Evolutionary conservation across 1,140 invertebrate species (phyloP).

Genomic region (Daktulosphaira vitifoliae): DNA sequence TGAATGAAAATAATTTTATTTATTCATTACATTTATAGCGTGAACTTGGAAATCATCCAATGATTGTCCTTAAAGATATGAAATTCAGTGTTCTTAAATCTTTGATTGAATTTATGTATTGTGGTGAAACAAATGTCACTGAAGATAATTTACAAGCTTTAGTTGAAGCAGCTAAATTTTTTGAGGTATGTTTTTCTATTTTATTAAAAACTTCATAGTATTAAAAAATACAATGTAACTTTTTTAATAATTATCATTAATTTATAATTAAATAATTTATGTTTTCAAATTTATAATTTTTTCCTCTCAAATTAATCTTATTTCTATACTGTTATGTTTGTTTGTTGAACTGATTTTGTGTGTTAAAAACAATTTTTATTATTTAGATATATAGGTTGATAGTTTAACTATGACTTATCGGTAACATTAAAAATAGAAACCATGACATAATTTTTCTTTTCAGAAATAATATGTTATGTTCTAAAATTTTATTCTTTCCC

Average conservation of each 20-base stretch:
- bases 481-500: too few species aligned
- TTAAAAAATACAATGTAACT: not conserved
- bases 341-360: too few species aligned
- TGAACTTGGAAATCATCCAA: conserved; percentile 49
- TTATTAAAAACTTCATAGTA: not conserved
- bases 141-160: conserved; percentile 48
- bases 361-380: too few species aligned
- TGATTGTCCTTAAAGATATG: conserved; percentile 51
- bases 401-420: too few species aligned
- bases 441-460: too few species aligned
- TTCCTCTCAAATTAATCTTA: too few species aligned
- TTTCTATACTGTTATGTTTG: too few species aligned
- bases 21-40: conserved; percentile 40
- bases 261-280: conserved; percentile 34
- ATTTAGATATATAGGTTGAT: too few species aligned
- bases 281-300: too few species aligned
- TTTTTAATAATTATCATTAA: not conserved
- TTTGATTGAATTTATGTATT: conserved; percentile 53
- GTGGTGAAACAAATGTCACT: conserved; percentile 50
- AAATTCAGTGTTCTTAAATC: conserved; percentile 50
- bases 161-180: conserved; percentile 48
- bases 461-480: too few species aligned
- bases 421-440: too few species aligned
- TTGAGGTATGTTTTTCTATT: conserved; percentile 45
- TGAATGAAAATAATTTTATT: too few species aligned